Evolutionary conservation across 2,888 invertebrate genomes (phyloP), one percentile per base, ranked within the genome.

Genomic region (Protodeltote pygarga): DNA sequence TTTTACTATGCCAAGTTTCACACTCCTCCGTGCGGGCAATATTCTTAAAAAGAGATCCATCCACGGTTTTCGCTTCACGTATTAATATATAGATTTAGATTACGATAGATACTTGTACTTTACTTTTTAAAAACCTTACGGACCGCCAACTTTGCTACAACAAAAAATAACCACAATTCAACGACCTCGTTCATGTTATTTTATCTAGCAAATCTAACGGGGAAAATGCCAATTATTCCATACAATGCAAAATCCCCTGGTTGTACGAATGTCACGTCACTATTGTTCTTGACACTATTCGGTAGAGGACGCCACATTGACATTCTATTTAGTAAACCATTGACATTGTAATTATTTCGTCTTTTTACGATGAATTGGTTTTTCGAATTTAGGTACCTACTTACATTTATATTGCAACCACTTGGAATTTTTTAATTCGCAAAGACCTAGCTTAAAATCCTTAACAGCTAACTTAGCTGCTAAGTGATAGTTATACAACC

Each of bases 231-330:
- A 54, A 61, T 44, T 14, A 40, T 37, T 37, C 10, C 5, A 23
- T 15, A 34, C 39, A 35, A 37, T 38, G 35, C 45, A 20, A 53
- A 61, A 50, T 57, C 50, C 61, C 32, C 32, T 48, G 37, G 24
- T 24, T 38, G 28, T 53, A 20, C 17, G 17, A 13, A 29, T 11
- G 6, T 4, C 10, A 35, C 55, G 51, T 59, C 55, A 58, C 14
- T 4, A 2, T 0, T 20, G 58, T 28, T 41, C 68, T 68, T 67
- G 68, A 68, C 68, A 68, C n/a, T 38, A 29, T 49, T 47, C 62
- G 11, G 14, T 44, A 33, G 34, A 67, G 68, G 66, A 67, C 64
- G 21, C 17, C 23, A 14, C 57, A 49, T 60, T 67, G 57, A 50
- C 32, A 60, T 60, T 60, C 52, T 37, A 29, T 25, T 8, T 25